phyloP scores from a whole-genome alignment of 2,888 invertebrate species.

The Ditula angustiorana region DNA sequence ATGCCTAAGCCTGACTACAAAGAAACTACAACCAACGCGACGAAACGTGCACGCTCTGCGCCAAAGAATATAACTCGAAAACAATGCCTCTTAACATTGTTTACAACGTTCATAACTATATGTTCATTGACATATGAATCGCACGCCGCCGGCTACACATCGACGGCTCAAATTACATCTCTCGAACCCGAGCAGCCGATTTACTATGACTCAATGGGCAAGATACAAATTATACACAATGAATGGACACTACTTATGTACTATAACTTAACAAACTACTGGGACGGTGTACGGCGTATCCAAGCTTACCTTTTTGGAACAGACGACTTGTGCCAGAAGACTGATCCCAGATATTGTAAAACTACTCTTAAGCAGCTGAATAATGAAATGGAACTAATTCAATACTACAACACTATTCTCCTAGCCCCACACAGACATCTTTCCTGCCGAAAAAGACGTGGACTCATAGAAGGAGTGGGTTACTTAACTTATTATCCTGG shows the following conservation, averaged over 20 bases:
- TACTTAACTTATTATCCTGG: constrained; percentile 38
- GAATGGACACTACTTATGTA: constrained; percentile 42
- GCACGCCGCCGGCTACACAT: background rate
- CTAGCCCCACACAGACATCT: constrained; percentile 28
- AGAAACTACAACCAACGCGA: background rate
- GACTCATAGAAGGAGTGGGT: constrained; percentile 31
- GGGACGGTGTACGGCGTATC: constrained; percentile 18
- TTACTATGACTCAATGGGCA: constrained; percentile 36
- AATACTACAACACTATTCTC: constrained; percentile 29
- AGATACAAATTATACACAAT: constrained; percentile 39
- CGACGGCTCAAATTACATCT: constrained; percentile 24
- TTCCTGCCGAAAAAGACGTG: constrained; percentile 22
- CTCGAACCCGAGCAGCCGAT: constrained; percentile 31
- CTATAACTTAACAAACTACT: constrained; percentile 41
- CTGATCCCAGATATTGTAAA: constrained; percentile 32
- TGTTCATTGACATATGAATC: background rate
- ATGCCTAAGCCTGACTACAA: no score
- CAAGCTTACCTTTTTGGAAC: constrained; percentile 18
- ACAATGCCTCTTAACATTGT: background rate
- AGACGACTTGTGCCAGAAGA: constrained; percentile 7
- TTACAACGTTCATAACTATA: constrained; percentile 7
- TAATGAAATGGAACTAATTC: constrained; percentile 28
- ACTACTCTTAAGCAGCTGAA: constrained; percentile 5
- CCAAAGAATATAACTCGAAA: background rate
- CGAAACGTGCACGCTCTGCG: background rate